A percentile compares a stretch with the other conserved stretches of the same genome.
These are phyloP conservation scores for Danio kyathit DNA, from an alignment of 2,797 vertebrate genomes.

Conservation along the genomic window DNA sequence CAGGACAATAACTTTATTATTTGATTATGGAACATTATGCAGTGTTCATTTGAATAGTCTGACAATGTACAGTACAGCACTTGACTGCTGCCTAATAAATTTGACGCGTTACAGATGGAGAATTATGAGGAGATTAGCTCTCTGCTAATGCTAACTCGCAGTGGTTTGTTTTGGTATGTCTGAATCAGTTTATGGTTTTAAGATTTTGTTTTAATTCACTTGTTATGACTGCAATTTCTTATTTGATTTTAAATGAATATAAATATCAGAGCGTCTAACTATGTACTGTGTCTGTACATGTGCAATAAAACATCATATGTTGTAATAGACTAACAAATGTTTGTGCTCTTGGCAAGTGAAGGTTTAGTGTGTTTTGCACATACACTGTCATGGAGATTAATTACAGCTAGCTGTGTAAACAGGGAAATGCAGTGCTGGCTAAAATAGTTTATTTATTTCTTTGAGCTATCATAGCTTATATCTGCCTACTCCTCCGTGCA, in stretches of 20 bases:
- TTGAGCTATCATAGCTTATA: conserved; percentile 33
- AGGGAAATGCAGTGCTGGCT: conserved; percentile 28
- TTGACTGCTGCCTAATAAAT: conserved; percentile 47
- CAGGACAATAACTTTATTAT: conserved; percentile 58
- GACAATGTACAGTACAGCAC: conserved; percentile 30
- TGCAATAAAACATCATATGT: neutral
- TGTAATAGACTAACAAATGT: conserved; percentile 22
- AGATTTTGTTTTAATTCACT: neutral
- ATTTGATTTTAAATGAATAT: neutral
- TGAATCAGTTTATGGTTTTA: neutral
- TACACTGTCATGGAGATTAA: conserved; percentile 43
- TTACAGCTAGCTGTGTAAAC: conserved; percentile 40
- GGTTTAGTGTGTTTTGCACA: conserved; percentile 29
- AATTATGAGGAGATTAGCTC: conserved; percentile 43
- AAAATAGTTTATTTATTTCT: conserved; percentile 23
- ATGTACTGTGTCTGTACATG: neutral
- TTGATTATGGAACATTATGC: conserved; percentile 56
- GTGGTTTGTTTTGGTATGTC: neutral
- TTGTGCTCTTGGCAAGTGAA: conserved; percentile 34
- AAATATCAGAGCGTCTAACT: neutral
- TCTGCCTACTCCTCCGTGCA: conserved; percentile 7
- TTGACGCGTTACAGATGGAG: conserved; percentile 33
- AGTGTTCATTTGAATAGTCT: conserved; percentile 58
- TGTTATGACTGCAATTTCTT: neutral
- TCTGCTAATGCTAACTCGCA: neutral